Evolutionary conservation across 1,140 invertebrate species (phyloP), one percentile per base, ranked within the genome.

Genomic region (Zophobas atratus): DNA sequence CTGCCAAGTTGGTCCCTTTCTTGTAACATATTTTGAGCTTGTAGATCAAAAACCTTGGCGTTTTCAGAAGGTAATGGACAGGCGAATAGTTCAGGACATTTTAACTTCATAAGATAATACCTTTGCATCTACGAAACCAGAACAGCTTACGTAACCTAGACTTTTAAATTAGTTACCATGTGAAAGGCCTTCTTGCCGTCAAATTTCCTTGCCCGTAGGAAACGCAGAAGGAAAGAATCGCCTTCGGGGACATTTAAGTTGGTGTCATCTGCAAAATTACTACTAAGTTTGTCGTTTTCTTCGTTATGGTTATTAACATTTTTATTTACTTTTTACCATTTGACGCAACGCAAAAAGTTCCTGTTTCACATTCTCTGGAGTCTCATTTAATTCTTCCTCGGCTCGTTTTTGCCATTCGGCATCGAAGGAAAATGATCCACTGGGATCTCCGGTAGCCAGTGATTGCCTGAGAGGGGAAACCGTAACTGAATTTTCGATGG

Each of bases 201-300:
- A 79, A 90, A 91, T 83, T 91, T 91, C 73, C 89, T 89, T 4
- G 87, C 86, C 56, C 90, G 82, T 39, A 91, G 80, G 83, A 91
- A 92, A 57, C 89, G 85, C n/a, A 90, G 70, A 38, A 91, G 85
- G 36, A 88, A 89, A 79, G 89, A 87, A 63, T 90, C 87, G 77
- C 90, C 89, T n/a, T 83, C 78, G 32, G 84, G 85, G 36, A 86
- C 81, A 75, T 57, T 70, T 6, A 86, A 89, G 86, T 84, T 89
- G 83, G 77, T 84, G 85, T 87, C 85, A 71, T 85, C 86, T 87
- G 71, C 60, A 86, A 84, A 73, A 35, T 33, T 35, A 70, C 60
- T n/a, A 6, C 20, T 51, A 48, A 70, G 67, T 76, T 74, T 76
- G 6, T 77, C 51, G 53, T 74, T 63, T 35, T 41, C n/a, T 48